Evolutionary conservation across 1,140 invertebrate genomes (phyloP), one percentile per base, ranked within the genome.

Genomic region (Triops longicaudatus): DNA sequence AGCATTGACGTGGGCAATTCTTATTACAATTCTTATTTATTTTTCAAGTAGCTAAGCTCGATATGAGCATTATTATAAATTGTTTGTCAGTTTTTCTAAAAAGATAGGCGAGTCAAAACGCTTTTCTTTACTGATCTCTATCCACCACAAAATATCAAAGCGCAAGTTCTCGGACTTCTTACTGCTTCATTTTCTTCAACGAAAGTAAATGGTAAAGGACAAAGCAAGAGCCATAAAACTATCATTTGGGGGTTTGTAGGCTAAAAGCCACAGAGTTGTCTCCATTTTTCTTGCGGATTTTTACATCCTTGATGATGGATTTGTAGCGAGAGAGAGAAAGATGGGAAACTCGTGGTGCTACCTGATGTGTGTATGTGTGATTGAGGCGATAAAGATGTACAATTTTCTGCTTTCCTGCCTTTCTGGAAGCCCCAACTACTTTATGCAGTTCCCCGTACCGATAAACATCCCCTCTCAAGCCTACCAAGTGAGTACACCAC

Each of bases 271-370:
- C 22, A 63, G 10, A 63, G 50, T 22, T 63, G 22, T 63, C 22
- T 63, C 50, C 14, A 37, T 37, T 63, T 63, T 63, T 63, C 50
- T 63, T 22, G 50, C 50, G 50, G 50, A 63, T 63, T 63, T 37
- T 37, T 63, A 63, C 50, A 63, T 10, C 50, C 50, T 14, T 63
- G 50, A 63, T 63, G 50, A 63, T 63, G 50, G 50, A 63, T 63
- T 63, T 63, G 50, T 17, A 22, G 50, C 22, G 22, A 17, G 14
- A n/a, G 14, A 22, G 50, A 22, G 17, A 6, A n/a, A n/a, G n/a
- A n/a, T n/a, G n/a, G n/a, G 6, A 22, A n/a, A 22, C 17, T 22
- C 50, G n/a, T 63, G 50, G 50, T 63, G 50, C 50, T 63, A 63
- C 50, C 50, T 63, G 50, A 63, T 63, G 50, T 63, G 50, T 37